phyloP scores from a whole-genome alignment of 2,797 vertebrate genomes.

The Coreius guichenoti region DNA sequence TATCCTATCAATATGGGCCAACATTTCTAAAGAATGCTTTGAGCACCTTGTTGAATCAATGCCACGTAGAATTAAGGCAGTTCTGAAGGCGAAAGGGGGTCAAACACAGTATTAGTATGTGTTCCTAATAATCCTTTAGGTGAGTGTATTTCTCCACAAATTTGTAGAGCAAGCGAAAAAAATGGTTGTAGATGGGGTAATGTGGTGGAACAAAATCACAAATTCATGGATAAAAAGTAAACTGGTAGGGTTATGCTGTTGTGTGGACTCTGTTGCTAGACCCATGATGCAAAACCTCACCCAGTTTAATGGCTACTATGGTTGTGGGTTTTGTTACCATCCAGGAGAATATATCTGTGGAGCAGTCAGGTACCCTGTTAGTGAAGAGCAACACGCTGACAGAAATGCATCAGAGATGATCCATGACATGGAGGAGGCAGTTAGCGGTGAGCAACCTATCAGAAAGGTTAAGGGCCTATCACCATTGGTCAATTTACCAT shows the following conservation, averaged over 20 bases:
- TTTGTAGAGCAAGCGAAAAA: conserved; percentile 10
- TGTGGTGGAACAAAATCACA: conserved; percentile 13
- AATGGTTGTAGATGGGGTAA: not conserved
- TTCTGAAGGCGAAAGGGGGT: too few species aligned
- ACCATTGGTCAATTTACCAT: conserved; percentile 38
- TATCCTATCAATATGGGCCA: too few species aligned
- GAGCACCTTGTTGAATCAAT: too few species aligned
- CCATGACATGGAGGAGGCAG: conserved; percentile 40
- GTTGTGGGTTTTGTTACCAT: conserved; percentile 50
- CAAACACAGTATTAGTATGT: too few species aligned
- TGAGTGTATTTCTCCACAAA: conserved; percentile 13
- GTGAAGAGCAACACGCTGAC: conserved; percentile 36
- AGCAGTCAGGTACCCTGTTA: conserved; percentile 37
- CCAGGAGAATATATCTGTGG: conserved; percentile 39
- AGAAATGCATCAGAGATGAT: conserved; percentile 31
- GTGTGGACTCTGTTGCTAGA: conserved; percentile 43
- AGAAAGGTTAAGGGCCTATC: conserved; percentile 38
- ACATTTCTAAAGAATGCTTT: too few species aligned
- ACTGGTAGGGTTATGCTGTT: conserved; percentile 37
- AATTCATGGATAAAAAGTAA: conserved; percentile 26
- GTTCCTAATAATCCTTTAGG: too few species aligned
- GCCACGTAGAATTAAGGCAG: too few species aligned
- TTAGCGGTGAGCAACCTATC: conserved; percentile 8
- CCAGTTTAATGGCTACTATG: conserved; percentile 20
- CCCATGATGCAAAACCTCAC: conserved; percentile 31